phyloP scores from a whole-genome alignment of 1,140 invertebrate species.

The Papilio xuthus region DNA sequence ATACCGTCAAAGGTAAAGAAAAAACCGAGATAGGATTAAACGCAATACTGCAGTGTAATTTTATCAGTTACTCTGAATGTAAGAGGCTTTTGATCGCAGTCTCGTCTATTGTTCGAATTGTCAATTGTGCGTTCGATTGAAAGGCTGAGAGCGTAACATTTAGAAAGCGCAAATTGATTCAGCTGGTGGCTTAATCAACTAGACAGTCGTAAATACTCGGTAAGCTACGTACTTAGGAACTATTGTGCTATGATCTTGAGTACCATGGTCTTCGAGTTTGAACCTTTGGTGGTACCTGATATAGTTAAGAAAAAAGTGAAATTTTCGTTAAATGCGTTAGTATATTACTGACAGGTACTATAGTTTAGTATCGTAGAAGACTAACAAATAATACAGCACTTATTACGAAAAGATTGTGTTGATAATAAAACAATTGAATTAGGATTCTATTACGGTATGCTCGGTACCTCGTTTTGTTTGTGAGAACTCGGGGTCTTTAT shows the following conservation, averaged over 20 bases:
- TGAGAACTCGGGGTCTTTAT: background rate
- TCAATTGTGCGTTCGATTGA: conserved; percentile 44
- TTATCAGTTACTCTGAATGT: background rate
- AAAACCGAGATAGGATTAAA: background rate
- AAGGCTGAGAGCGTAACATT: conserved; percentile 33
- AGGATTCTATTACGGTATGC: background rate
- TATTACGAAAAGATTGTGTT: too few species aligned
- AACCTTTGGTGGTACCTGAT: background rate
- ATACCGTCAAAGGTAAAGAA: background rate
- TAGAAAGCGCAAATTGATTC: conserved; percentile 54
- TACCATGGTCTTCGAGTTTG: background rate
- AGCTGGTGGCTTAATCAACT: conserved; percentile 8
- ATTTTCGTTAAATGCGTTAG: too few species aligned
- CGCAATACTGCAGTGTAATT: background rate
- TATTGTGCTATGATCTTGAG: too few species aligned
- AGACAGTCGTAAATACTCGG: background rate
- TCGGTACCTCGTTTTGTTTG: background rate
- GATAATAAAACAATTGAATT: too few species aligned
- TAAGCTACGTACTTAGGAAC: background rate
- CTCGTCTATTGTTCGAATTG: conserved; percentile 40
- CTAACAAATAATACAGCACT: too few species aligned
- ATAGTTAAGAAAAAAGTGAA: too few species aligned
- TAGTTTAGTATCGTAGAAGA: too few species aligned
- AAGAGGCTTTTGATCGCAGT: background rate
- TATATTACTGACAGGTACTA: too few species aligned